Evolutionary conservation across 1,140 invertebrate species (phyloP).

Genomic region (Calephelis virginiensis): DNA sequence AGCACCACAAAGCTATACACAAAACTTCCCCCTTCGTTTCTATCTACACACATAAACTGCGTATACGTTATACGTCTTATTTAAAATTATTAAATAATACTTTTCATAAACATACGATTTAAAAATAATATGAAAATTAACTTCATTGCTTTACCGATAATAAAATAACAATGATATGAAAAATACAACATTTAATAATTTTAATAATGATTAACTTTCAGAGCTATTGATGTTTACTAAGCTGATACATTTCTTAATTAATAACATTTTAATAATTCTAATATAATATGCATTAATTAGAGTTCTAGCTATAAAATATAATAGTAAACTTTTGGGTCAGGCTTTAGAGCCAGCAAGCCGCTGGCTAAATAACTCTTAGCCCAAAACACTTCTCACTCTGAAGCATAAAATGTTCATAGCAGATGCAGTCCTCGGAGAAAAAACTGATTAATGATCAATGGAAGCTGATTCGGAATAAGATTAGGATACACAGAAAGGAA

Average conservation of each 20-base stretch:
- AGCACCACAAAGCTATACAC: slow-evolving; percentile 14
- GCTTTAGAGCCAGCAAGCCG: slow-evolving; percentile 47
- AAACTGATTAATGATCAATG: slow-evolving; percentile 4
- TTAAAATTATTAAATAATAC: slow-evolving; percentile 17
- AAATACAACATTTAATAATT: slow-evolving; percentile 75
- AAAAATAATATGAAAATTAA: background rate
- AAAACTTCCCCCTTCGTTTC: background rate
- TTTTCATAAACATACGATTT: slow-evolving; percentile 1
- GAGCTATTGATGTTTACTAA: slow-evolving; percentile 78
- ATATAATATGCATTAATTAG: slow-evolving; percentile 74
- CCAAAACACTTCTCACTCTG: slow-evolving; percentile 34
- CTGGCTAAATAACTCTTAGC: slow-evolving; percentile 36
- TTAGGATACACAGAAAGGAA: background rate
- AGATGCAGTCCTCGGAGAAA: slow-evolving; percentile 16
- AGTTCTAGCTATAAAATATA: slow-evolving; percentile 76
- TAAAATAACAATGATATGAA: slow-evolving; percentile 34
- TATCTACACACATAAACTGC: slow-evolving; percentile 10
- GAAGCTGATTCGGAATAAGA: slow-evolving; percentile 4
- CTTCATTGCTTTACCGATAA: slow-evolving; percentile 6
- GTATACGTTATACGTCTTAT: slow-evolving; percentile 6
- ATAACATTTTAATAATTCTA: slow-evolving; percentile 75
- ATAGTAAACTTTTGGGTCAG: slow-evolving; percentile 61
- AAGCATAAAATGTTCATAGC: slow-evolving; percentile 14
- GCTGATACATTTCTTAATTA: slow-evolving; percentile 77
- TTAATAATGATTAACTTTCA: slow-evolving; percentile 75